A percentile compares a stretch with the other conserved stretches of the same genome.
phyloP scores from a whole-genome alignment of 37 sponge, comb jelly and placozoan genomes.

The Ianthella basta region DNA sequence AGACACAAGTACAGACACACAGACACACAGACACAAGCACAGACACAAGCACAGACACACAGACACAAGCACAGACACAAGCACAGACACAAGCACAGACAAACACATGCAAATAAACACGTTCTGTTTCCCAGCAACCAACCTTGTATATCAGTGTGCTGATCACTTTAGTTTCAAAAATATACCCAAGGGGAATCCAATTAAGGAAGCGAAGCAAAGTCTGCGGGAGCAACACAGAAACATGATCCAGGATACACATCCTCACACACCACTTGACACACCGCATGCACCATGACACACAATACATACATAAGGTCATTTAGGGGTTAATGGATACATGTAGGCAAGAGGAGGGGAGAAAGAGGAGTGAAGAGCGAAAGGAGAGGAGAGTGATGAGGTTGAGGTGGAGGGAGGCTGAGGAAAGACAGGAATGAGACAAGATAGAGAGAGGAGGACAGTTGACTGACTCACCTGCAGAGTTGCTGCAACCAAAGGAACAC shows the following conservation, averaged over 20 bases:
- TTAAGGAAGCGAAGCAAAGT: slow-evolving; percentile 91
- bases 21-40: neutral
- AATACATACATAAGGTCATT: too few relatives aligned
- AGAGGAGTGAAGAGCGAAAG: too few relatives aligned
- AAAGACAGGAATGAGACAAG: neutral
- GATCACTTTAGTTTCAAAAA: slow-evolving; percentile 99
- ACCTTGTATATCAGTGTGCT: slow-evolving; percentile 94
- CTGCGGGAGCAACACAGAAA: slow-evolving; percentile 4
- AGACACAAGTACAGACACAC: too few relatives aligned
- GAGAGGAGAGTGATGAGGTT: neutral
- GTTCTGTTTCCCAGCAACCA: neutral
- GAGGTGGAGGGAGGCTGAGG: neutral
- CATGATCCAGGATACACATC: too few relatives aligned
- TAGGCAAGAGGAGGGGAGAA: neutral
- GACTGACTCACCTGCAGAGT: slow-evolving; percentile 61
- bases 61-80: neutral
- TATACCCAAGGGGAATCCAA: slow-evolving; percentile 99
- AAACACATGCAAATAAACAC: neutral
- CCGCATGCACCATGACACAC: too few relatives aligned
- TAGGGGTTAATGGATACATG: too few relatives aligned
- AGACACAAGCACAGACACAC: neutral
- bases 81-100: neutral
- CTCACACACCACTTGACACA: too few relatives aligned
- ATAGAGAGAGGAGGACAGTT: neutral
- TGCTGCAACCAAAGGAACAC: slow-evolving; percentile 59